Evolutionary conservation across 2,888 invertebrate species (phyloP), one percentile per base, ranked within the genome.

Genomic region (Aleiodes leptofemur): DNA sequence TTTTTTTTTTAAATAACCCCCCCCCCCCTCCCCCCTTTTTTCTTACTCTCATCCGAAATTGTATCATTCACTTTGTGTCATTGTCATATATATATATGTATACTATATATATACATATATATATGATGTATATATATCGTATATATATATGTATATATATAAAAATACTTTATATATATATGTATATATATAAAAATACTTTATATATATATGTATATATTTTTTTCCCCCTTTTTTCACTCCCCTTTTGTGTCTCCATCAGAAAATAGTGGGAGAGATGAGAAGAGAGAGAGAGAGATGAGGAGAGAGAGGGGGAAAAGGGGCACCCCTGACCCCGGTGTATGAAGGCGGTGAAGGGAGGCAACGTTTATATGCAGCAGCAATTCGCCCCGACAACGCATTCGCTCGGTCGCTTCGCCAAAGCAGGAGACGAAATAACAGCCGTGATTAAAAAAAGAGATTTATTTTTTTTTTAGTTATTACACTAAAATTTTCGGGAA

Each of bases 391-490:
- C 83, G 85, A 86, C 83, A 85, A 83, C 88, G 87, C 89, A 89
- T 89, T 89, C 89, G 88, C 88, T 89, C 87, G 88, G 87, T 88
- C 87, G 88, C 89, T 86, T 86, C 86, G 86, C 87, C 85, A 86
- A 85, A 87, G 87, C 86, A 86, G 84, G 79, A 81, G 79, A 80
- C 81, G 79, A 78, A 79, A 69, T 79, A 75, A 74, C 70, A 78
- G 80, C 76, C 77, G 80, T 78, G 80, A 79, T 23, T 1, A 23
- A 23, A 23, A 23, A 23, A 73, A 74, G 64, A 69, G 69, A 73
- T 53, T 59, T 68, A 50, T 69, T 69, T 72, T 71, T 43, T 69
- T 38, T 43, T 69, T 38, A 38, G 43, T 43, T 43, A 8, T 43
- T 43, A 43, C 3, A 43, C 7, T 43, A 3, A 14, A 43, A 31